phyloP scores from a whole-genome alignment of 2,797 vertebrate genomes.

The Glossophaga mutica region DNA sequence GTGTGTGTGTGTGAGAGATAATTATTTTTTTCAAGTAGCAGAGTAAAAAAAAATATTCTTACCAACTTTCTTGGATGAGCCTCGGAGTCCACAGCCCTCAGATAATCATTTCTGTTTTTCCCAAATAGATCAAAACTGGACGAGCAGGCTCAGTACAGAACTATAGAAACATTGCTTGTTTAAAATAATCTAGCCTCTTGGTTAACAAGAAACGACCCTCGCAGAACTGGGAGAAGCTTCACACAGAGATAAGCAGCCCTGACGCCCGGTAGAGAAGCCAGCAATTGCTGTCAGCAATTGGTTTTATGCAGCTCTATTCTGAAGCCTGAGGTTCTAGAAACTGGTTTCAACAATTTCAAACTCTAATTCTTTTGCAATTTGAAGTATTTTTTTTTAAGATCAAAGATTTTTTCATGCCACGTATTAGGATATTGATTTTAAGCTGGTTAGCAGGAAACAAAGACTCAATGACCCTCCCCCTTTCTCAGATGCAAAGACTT shows the following conservation, averaged over 20 bases:
- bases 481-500: not conserved
- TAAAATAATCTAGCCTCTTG: not conserved
- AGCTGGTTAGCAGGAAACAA: not conserved
- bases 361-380: not conserved
- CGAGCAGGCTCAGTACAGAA: not conserved
- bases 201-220: not conserved
- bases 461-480: not conserved
- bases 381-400: constrained; percentile 65
- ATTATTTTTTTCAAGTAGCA: not conserved
- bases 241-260: not conserved
- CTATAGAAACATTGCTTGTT: not conserved
- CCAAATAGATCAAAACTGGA: constrained; percentile 27
- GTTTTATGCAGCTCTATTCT: not conserved
- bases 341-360: not conserved
- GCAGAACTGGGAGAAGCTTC: not conserved
- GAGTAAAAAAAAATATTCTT: not conserved
- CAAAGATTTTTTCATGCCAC: constrained; percentile 58
- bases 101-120: not conserved
- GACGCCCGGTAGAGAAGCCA: not conserved
- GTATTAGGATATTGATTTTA: not conserved
- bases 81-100: not conserved
- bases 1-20: not conserved
- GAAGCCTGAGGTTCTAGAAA: not conserved
- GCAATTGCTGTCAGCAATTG: not conserved
- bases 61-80: not conserved